Evolutionary conservation across 2,888 invertebrate species (phyloP).

Genomic region (Baccha elongata): DNA sequence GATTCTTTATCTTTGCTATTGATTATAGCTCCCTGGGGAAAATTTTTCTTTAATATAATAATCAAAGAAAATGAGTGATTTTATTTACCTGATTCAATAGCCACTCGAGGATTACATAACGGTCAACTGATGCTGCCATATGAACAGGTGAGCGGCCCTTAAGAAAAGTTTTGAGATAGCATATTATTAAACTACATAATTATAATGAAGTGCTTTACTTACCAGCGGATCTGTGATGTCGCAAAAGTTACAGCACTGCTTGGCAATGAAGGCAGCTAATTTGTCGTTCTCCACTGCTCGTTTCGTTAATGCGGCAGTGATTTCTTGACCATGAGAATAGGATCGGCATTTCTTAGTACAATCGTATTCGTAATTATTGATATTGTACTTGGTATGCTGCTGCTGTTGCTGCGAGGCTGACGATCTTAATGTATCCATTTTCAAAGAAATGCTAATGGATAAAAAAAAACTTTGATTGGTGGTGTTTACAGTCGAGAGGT

Average conservation of each 20-base stretch:
- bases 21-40: conserved; percentile 78
- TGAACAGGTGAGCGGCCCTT: conserved; percentile 92
- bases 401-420: conserved; percentile 7
- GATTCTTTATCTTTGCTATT: conserved; percentile 82
- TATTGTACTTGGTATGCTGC: conserved; percentile 28
- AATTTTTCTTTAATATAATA: no score
- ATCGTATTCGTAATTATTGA: conserved; percentile 80
- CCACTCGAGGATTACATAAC: conserved; percentile 88
- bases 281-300: conserved; percentile 85
- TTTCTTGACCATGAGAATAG: conserved; percentile 82
- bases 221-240: conserved; percentile 85
- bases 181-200: no score
- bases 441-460: neutral
- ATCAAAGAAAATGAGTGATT: neutral
- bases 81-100: conserved; percentile 84
- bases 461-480: neutral
- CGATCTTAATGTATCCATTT: conserved; percentile 30
- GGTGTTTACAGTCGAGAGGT: neutral
- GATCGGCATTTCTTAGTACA: conserved; percentile 85
- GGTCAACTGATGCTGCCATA: conserved; percentile 89
- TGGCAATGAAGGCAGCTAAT: conserved; percentile 84
- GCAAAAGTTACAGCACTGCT: conserved; percentile 85
- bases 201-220: conserved; percentile 74
- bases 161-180: no score
- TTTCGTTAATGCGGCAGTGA: conserved; percentile 87